phyloP scores from a whole-genome alignment of 30 jellyfish, hydroid and myxozoan genomes.

The Catostylus mosaicus region DNA sequence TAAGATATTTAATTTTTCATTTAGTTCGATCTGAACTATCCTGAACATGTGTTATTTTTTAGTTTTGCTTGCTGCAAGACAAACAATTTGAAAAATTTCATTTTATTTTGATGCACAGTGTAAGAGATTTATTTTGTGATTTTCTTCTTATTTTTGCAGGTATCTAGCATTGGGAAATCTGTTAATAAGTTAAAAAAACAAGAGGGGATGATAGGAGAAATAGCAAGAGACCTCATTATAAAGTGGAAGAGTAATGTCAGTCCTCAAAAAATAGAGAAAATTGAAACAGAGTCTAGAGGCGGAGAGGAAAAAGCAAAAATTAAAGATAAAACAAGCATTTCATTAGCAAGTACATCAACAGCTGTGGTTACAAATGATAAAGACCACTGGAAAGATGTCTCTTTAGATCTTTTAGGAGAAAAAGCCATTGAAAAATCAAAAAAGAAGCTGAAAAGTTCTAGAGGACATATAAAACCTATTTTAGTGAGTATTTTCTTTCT shows the following conservation, averaged over 20 bases:
- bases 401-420: constrained; percentile 36
- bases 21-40: too few relatives aligned
- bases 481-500: background rate
- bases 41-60: too few relatives aligned
- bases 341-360: too few relatives aligned
- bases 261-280: background rate
- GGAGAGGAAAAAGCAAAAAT: background rate
- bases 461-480: background rate
- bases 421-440: constrained; percentile 7
- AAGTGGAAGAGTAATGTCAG: constrained; percentile 64
- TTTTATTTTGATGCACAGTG: too few relatives aligned
- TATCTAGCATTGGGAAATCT: constrained; percentile 75
- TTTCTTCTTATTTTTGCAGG: constrained; percentile 38
- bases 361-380: background rate
- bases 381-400: constrained; percentile 67
- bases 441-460: background rate
- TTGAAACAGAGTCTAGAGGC: background rate
- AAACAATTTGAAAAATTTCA: too few relatives aligned
- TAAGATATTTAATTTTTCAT: too few relatives aligned
- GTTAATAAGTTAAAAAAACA: constrained; percentile 54
- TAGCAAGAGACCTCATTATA: constrained; percentile 46
- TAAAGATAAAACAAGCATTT: background rate
- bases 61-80: too few relatives aligned
- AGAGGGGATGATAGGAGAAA: constrained; percentile 59
- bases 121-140: too few relatives aligned